Evolutionary conservation across 2,888 invertebrate genomes (phyloP), one percentile per base, ranked within the genome.

Genomic region (Stenurella melanura): DNA sequence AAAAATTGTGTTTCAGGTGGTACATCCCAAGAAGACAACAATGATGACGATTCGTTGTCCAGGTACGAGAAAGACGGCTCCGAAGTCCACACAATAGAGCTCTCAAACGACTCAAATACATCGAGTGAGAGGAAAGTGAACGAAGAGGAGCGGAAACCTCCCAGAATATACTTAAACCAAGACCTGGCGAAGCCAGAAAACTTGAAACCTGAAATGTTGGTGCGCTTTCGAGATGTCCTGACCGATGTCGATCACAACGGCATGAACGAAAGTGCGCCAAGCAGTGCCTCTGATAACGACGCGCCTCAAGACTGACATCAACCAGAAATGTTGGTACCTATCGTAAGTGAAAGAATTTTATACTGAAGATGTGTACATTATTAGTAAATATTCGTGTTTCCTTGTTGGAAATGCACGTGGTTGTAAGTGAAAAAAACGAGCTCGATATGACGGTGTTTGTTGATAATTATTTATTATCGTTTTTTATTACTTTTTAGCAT

Each of bases 241-340:
- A 85, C 86, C 77, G 87, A 88, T 77, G 81, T 85, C 66, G 87
- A 88, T 69, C 85, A 87, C 79, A 89, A 89, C 84, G 90, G 89
- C 82, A 75, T 80, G 85, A 84, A 80, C 81, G 89, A 87, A 85
- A 88, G 87, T 87, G 88, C 87, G 68, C 72, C 78, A 63, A 82
- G 83, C 77, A 89, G 89, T 89, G 89, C 89, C 88, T 90, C 89
- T 81, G 89, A 89, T 83, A 87, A 88, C 78, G 89, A 89, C 83
- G 88, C 87, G 85, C 87, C 88, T 82, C 89, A 89, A 88, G 90
- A 90, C 90, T 90, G 90, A 90, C 89, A 88, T 84, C 86, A 75
- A 69, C 81, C 81, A 34, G 79, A 80, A 72, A 80, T 67, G 74
- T 77, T 78, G 67, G 78, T 85, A 88, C 83, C 85, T 85, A 86